Evolutionary conservation across 53 echinoderm and acorn worm species (phyloP).

Genomic region (Paracentrotus lividus): DNA sequence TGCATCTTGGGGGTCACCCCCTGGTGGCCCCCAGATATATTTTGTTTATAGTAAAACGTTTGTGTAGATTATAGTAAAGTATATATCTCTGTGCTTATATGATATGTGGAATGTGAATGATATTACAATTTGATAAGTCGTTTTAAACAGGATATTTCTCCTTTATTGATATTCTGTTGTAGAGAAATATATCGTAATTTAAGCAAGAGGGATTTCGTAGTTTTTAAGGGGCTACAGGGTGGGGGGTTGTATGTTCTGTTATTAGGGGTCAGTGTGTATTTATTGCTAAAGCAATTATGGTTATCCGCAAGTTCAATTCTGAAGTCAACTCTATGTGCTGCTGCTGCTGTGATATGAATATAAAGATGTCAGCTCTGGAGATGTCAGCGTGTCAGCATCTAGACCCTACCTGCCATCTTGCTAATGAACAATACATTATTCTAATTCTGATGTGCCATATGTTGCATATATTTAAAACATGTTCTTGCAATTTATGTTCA

Average conservation of each 20-base stretch:
- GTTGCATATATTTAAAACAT: neutral
- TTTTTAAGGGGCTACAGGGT: constrained; percentile 40
- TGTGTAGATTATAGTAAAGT: constrained; percentile 58
- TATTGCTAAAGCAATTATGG: constrained; percentile 62
- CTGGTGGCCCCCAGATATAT: constrained; percentile 57
- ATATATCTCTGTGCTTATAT: constrained; percentile 54
- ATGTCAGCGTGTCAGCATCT: neutral
- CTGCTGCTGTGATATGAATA: constrained; percentile 4
- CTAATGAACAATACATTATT: constrained; percentile 2
- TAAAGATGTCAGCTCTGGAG: too few relatives aligned
- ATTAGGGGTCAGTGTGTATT: constrained; percentile 38
- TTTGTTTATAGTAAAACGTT: constrained; percentile 44
- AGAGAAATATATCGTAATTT: constrained; percentile 61
- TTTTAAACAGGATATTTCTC: constrained; percentile 46
- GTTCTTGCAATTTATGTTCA: neutral
- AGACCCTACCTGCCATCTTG: constrained; percentile 9
- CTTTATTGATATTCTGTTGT: constrained; percentile 51
- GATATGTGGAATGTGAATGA: constrained; percentile 63
- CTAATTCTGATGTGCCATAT: constrained; percentile 24
- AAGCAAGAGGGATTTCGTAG: neutral
- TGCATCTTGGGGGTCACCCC: constrained; percentile 69
- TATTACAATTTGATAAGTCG: constrained; percentile 51
- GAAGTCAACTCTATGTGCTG: constrained; percentile 57
- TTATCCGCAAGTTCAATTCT: constrained; percentile 15
- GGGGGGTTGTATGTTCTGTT: constrained; percentile 56